Evolutionary conservation across 2,797 vertebrate genomes (phyloP), one percentile per base, ranked within the genome.

Genomic region (Scolopax rusticola): DNA sequence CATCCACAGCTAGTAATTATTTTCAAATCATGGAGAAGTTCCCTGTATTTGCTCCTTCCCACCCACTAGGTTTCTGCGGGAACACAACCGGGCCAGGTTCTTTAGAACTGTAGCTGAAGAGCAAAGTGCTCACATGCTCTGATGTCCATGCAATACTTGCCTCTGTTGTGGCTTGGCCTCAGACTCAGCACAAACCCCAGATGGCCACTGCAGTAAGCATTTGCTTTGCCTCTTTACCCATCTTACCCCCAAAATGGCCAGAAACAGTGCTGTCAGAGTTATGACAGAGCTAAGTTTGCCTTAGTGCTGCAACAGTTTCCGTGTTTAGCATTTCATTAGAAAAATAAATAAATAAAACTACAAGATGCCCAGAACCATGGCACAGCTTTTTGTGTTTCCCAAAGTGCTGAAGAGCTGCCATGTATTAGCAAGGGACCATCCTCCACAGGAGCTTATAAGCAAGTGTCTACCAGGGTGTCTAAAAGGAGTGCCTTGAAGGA

Each of bases 1-100:
- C 27, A 47, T n/a, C 68, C 82, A 54, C 50, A 85, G 47, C 60
- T 90, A 83, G 60, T 89, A 95, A 96, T 95, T 95, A 61, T 47
- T 89, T 93, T 77, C 75, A 80, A 51, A 83, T 51, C 18, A 59
- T 4, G 32, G 59, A 64, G 53, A 91, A 82, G 63, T 15, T 82
- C n/a, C 27, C 38, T 41, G 24, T 64, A 36, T 71, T 91, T 87
- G 70, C 50, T 65, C 11, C 38, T 76, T 89, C 32, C 50, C 38
- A 57, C 75, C 41, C 0, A 0, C 43, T 51, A 79, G 70, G 57
- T 84, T 57, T 84, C 75, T 95, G 63, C 59, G 84, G 50, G 57
- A 68, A 67, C 2, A 1, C 51, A 94, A 95, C 56, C n/a, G 76
- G 92, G 85, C 91, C 82, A 89, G 75, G 51, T 77, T 69, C 54